These are phyloP conservation scores for Aleadryas rufinucha DNA, from an alignment of 2,113 vertebrate species.

Conservation along the genomic window DNA sequence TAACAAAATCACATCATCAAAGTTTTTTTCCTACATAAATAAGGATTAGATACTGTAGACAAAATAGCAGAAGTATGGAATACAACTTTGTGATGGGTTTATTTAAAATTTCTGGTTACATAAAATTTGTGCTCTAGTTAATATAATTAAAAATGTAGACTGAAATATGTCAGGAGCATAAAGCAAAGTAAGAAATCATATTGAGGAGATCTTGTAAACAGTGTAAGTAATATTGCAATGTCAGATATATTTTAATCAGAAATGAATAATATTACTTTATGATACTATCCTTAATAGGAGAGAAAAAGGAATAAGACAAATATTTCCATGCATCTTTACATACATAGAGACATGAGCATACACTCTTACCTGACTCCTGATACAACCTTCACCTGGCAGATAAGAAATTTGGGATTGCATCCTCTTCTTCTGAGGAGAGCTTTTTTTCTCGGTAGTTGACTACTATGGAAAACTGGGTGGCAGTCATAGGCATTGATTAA, in stretches of 20 bases:
- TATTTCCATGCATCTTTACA: neutral
- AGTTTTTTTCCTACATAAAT: neutral
- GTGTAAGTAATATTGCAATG: neutral
- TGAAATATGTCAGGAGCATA: neutral
- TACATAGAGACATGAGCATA: neutral
- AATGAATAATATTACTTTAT: neutral
- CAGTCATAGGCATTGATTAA: rapidly evolving
- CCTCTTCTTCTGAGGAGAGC: neutral
- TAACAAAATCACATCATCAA: neutral
- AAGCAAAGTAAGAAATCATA: neutral
- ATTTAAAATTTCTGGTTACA: neutral
- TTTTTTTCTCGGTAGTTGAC: neutral
- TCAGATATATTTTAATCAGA: neutral
- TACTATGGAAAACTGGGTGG: neutral
- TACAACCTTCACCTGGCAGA: neutral
- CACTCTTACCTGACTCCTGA: neutral
- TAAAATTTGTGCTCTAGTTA: neutral
- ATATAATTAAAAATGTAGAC: neutral
- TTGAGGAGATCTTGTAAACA: neutral
- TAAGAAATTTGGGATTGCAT: neutral
- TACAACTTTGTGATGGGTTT: neutral
- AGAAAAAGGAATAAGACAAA: neutral
- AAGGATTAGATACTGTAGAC: neutral
- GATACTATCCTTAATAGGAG: neutral
- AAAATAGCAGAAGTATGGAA: neutral